Conservation (phyloP, 2,113 vertebrate species). For the Megalops atlanticus region DNA sequence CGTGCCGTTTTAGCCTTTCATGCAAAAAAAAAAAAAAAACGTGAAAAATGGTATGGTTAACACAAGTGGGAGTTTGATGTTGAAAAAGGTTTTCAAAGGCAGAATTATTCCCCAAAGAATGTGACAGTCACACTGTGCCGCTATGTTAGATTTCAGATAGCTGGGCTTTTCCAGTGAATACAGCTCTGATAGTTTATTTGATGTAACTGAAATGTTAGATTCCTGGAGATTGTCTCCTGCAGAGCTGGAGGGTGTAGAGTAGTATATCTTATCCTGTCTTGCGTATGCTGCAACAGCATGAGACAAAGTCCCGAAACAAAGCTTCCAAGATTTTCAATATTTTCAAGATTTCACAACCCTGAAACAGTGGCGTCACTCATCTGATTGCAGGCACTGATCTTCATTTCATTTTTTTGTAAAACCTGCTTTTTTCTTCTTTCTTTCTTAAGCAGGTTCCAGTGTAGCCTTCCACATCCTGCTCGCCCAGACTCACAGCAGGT, state of each 20-base stretch:
- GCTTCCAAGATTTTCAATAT: too few species aligned
- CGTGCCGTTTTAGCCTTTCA: neutral
- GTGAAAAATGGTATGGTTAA: neutral
- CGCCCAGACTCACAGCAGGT: neutral
- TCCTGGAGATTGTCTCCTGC: too few species aligned
- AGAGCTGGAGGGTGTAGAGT: too few species aligned
- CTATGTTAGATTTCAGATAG: neutral
- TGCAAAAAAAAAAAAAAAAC: conserved; percentile 6
- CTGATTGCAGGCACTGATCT: neutral
- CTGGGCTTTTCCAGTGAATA: neutral
- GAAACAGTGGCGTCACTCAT: neutral
- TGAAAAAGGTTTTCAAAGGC: neutral
- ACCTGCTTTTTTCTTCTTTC: neutral
- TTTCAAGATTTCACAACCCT: too few species aligned
- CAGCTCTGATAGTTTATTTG: neutral
- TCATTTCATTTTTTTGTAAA: neutral
- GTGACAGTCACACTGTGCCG: neutral
- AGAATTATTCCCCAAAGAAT: neutral
- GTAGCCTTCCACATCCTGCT: conserved; percentile 4
- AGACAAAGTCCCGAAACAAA: too few species aligned
- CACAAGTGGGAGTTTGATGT: neutral
- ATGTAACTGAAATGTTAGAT: neutral
- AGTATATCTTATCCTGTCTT: too few species aligned
- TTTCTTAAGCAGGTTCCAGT: neutral
- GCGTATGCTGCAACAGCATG: too few species aligned